Conservation (phyloP, 2,797 vertebrate genomes). For the Cirrhinus mrigala region DNA sequence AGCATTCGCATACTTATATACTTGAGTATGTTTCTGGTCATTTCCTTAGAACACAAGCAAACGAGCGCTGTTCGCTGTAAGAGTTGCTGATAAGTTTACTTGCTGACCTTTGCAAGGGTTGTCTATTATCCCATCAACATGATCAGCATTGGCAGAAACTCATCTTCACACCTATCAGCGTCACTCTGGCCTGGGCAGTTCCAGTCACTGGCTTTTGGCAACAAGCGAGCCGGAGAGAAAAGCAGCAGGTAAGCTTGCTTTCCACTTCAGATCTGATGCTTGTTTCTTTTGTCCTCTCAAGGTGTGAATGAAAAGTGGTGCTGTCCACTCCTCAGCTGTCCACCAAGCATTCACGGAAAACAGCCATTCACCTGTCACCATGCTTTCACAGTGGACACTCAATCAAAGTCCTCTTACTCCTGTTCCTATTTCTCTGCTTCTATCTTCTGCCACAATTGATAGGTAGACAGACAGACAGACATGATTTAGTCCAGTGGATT, state of each 20-base stretch:
- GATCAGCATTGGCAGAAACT: background rate
- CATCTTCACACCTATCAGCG: background rate
- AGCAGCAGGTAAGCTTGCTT: background rate
- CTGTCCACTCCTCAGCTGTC: slow-evolving; percentile 32
- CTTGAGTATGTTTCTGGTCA: background rate
- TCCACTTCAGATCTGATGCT: slow-evolving; percentile 18
- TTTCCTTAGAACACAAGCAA: background rate
- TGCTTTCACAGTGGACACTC: slow-evolving; percentile 1
- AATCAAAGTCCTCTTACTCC: background rate
- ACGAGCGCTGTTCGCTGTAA: background rate
- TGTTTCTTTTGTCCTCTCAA: slow-evolving; percentile 21
- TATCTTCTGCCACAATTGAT: background rate
- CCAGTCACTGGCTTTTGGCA: background rate
- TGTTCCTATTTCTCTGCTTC: background rate
- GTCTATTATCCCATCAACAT: background rate
- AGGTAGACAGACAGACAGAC: background rate
- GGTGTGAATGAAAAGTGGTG: slow-evolving; percentile 1
- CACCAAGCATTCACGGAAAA: background rate
- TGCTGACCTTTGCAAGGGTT: background rate
- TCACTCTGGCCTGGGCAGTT: background rate
- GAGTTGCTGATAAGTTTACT: background rate
- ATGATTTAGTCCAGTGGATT: background rate
- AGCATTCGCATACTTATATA: background rate
- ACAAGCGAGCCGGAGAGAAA: background rate
- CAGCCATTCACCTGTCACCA: slow-evolving; percentile 9